Percentiles rank a stretch among this genome's conserved stretches.
Evolutionary conservation across 2,113 vertebrate species (phyloP).

Genomic region (Grallaria varia): DNA sequence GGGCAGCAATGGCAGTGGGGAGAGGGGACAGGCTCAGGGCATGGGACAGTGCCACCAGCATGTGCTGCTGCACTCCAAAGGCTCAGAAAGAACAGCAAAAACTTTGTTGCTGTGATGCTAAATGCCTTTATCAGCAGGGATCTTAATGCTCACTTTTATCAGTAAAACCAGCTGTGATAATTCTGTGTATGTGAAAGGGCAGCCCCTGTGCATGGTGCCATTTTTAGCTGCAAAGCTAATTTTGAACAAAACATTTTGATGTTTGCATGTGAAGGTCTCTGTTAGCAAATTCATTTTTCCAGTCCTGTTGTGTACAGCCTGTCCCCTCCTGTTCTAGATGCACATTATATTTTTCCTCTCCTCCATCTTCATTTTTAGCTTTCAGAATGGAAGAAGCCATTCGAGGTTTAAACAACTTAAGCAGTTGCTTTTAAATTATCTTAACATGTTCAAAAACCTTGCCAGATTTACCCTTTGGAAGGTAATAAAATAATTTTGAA

Average conservation of each 20-base stretch:
- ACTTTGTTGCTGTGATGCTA: accelerated
- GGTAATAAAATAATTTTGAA: slow-evolving; percentile 66
- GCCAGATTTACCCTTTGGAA: slow-evolving; percentile 51
- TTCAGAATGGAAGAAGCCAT: slow-evolving; percentile 14
- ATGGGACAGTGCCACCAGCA: not conserved
- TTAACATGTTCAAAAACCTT: slow-evolving; percentile 30
- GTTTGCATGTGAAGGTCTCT: not conserved
- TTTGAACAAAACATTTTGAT: not conserved
- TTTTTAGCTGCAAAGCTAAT: not conserved
- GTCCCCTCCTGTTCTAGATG: not conserved
- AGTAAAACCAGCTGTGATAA: not conserved
- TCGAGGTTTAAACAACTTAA: slow-evolving; percentile 49
- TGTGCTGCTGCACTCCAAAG: not conserved
- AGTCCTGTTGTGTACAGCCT: not conserved
- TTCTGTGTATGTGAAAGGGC: not conserved
- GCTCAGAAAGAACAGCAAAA: not conserved
- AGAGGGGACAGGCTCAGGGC: accelerated
- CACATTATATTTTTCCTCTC: not conserved
- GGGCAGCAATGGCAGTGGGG: not conserved
- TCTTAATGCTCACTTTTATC: not conserved
- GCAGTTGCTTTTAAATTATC: slow-evolving; percentile 45
- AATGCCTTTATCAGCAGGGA: not conserved
- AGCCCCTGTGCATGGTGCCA: not conserved
- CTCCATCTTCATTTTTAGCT: not conserved
- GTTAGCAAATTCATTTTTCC: not conserved